Evolutionary conservation across 2,797 vertebrate genomes (phyloP), one percentile per base, ranked within the genome.

Genomic region (Accipiter minullus): DNA sequence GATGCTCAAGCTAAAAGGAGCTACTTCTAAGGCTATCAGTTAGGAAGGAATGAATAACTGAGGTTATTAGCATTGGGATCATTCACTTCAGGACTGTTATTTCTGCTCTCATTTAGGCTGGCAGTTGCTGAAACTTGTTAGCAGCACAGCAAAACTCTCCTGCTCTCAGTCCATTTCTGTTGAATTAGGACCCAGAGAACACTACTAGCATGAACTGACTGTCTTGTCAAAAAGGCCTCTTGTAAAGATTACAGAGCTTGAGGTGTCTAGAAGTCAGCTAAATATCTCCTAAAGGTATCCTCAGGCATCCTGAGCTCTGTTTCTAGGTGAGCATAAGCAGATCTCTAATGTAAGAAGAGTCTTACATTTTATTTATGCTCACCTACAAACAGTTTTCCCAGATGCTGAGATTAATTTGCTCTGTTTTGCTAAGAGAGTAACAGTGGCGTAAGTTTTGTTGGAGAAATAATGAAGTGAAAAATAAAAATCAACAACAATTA

Each of bases 391-490:
- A 26, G 6, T 67, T 90, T 86, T 74, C 53, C 53, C 72, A 86
- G 85, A n/a, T 63, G 85, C 71, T 90, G 52, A 60, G 31, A 64
- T 80, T 89, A 84, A 93, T 95, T 91, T 89, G 62, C 44, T 82
- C 31, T 84, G 55, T 34, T 77, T 94, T 96, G 40, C 47, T 80
- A 71, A 77, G 58, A 60, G 66, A 72, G 25, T 40, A 83, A 73
- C 36, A 20, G 2, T 62, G 76, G 55, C 55, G 62, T 50, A 71
- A 94, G 45, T 86, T 82, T 77, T 79, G 67, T n/a, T 72, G 85
- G 62, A 62, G 44, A 89, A 95, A 96, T 93, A 96, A 94, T 72
- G 73, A 67, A 89, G 72, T 82, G 82, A 73, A 94, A 88, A 96
- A 77, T 90, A 81, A 80, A 94, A 88, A 84, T 73, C 76, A 94